Evolutionary conservation across 2,113 vertebrate species (phyloP).

Genomic region (Charina bottae): DNA sequence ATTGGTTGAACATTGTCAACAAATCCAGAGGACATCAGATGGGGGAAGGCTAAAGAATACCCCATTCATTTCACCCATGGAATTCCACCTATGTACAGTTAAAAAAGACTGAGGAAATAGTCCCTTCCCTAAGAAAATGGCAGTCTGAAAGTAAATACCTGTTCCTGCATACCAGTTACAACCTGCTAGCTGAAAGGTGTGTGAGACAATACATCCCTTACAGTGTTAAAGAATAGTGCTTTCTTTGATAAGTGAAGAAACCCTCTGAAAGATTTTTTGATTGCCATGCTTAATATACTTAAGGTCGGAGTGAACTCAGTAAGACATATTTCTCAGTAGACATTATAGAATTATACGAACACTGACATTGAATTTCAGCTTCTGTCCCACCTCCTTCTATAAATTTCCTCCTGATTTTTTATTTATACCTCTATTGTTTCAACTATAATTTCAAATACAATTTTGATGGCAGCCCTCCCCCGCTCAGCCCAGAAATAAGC

Average conservation of each 20-base stretch:
- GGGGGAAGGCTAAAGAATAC: background rate
- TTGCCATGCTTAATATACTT: background rate
- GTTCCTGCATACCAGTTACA: background rate
- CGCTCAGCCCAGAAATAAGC: background rate
- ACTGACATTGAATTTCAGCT: background rate
- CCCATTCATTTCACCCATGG: background rate
- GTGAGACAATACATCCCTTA: background rate
- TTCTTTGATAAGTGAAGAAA: background rate
- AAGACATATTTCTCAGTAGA: background rate
- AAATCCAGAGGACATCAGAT: background rate
- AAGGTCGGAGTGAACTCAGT: background rate
- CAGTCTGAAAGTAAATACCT: background rate
- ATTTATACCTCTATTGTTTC: constrained; percentile 10
- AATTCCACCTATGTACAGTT: background rate
- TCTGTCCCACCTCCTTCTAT: background rate
- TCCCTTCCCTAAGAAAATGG: background rate
- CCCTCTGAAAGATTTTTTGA: background rate
- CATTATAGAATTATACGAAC: background rate
- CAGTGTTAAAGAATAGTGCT: background rate
- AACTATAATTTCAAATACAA: background rate
- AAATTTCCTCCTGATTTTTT: background rate
- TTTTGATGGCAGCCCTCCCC: background rate
- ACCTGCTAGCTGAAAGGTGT: background rate
- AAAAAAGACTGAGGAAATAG: background rate
- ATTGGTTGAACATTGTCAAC: background rate